Conservation (phyloP, 2,113 vertebrate species). For the Meles meles region DNA sequence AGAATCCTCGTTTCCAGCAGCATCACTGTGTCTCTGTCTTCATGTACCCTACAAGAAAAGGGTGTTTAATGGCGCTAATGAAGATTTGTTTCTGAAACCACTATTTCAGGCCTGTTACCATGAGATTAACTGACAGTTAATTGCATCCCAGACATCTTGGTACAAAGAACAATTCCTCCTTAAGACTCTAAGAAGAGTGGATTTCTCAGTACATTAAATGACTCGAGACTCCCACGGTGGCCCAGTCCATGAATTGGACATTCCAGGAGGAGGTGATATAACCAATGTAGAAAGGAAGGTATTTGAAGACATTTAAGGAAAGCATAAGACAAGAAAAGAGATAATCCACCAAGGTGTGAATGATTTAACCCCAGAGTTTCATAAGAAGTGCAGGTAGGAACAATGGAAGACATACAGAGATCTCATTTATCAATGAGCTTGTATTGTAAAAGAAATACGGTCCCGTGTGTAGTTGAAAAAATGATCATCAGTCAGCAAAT, state of each 20-base stretch:
- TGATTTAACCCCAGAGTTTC: accelerated
- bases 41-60: not conserved
- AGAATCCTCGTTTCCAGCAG: not conserved
- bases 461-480: no score
- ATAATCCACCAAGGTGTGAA: not conserved
- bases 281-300: no score
- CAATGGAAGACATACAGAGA: no score
- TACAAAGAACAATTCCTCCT: not conserved
- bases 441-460: no score
- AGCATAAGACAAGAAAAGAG: not conserved
- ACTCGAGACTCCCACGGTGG: accelerated
- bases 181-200: not conserved
- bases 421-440: no score
- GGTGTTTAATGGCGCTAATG: not conserved
- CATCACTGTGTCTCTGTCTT: not conserved
- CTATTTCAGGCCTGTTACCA: not conserved
- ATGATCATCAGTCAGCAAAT: no score
- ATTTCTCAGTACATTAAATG: not conserved
- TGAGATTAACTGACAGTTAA: not conserved
- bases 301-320: not conserved
- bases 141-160: not conserved
- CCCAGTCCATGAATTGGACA: not conserved
- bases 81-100: not conserved
- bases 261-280: no score
- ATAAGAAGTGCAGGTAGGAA: no score